A percentile compares a stretch with the other conserved stretches of the same genome.
Evolutionary conservation across 2,888 invertebrate genomes (phyloP).

Genomic region (Incurvaria masculella): DNA sequence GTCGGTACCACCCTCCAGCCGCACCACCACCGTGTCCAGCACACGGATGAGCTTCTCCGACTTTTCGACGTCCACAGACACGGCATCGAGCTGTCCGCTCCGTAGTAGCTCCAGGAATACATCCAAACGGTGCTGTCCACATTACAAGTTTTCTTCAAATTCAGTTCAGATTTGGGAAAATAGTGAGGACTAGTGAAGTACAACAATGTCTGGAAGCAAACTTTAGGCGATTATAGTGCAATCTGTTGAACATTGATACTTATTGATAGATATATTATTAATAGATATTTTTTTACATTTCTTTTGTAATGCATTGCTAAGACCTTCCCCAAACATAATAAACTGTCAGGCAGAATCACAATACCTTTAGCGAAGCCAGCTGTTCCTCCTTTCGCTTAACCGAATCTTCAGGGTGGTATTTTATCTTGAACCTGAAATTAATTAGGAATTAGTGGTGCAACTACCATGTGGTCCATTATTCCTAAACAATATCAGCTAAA

Average conservation of each 20-base stretch:
- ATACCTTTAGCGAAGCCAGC: conserved; percentile 74
- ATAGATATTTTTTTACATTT: no score
- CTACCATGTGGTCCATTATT: neutral
- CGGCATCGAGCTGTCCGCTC: conserved; percentile 67
- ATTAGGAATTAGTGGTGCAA: neutral
- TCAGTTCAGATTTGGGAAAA: neutral
- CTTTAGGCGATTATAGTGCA: conserved; percentile 5
- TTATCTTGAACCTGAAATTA: conserved; percentile 90
- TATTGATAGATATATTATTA: no score
- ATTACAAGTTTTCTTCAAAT: no score
- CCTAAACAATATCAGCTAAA: no score
- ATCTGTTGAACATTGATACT: neutral
- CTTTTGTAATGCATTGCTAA: no score
- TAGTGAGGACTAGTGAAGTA: neutral
- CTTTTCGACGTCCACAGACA: conserved; percentile 84
- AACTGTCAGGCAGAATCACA: no score
- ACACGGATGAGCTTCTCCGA: conserved; percentile 79
- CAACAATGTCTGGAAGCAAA: conserved; percentile 11
- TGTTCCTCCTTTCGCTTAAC: conserved; percentile 88
- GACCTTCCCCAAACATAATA: no score
- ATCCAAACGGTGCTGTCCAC: conserved; percentile 80
- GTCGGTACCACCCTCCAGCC: conserved; percentile 89
- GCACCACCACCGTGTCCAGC: conserved; percentile 94
- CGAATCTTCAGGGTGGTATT: conserved; percentile 98
- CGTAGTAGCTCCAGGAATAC: conserved; percentile 86